Evolutionary conservation across 2,888 invertebrate species (phyloP).

Genomic region (Cloeon dipterum): DNA sequence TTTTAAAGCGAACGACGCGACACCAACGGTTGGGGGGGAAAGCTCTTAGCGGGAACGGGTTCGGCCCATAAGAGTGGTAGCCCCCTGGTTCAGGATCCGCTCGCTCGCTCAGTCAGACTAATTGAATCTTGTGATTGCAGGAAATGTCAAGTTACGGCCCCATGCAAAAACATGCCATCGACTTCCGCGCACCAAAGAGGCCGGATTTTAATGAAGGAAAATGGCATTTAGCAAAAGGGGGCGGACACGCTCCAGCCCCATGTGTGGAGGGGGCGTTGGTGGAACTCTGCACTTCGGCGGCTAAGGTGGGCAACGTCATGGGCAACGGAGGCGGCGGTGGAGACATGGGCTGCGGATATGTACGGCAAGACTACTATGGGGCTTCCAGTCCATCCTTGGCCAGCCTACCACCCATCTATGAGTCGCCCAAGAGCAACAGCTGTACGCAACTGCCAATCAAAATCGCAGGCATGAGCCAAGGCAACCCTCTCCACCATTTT

Average conservation of each 20-base stretch:
- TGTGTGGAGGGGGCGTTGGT: constrained; percentile 23
- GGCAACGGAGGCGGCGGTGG: constrained; percentile 36
- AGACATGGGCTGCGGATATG: constrained; percentile 11
- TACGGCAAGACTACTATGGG: constrained; percentile 36
- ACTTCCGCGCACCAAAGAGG: constrained; percentile 63
- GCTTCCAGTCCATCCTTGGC: constrained; percentile 74
- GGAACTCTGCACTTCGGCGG: constrained; percentile 15
- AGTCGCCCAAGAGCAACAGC: constrained; percentile 61
- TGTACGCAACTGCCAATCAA: constrained; percentile 31
- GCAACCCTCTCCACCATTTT: constrained; percentile 13
- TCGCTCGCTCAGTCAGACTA: constrained; percentile 17
- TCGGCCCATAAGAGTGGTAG: no score
- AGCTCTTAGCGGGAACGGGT: no score
- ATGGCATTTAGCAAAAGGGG: constrained; percentile 17
- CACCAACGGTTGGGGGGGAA: no score
- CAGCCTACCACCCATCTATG: constrained; percentile 72
- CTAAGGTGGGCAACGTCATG: constrained; percentile 15
- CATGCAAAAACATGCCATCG: constrained; percentile 69
- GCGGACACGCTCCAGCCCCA: constrained; percentile 20
- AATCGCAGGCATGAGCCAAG: constrained; percentile 39
- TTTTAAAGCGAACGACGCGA: no score
- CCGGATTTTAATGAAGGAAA: constrained; percentile 12
- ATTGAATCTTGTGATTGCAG: constrained; percentile 18
- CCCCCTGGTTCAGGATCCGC: no score
- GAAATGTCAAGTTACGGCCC: no score